Evolutionary conservation across 2,797 vertebrate genomes (phyloP), one percentile per base, ranked within the genome.

Genomic region (Carduelis carduelis): DNA sequence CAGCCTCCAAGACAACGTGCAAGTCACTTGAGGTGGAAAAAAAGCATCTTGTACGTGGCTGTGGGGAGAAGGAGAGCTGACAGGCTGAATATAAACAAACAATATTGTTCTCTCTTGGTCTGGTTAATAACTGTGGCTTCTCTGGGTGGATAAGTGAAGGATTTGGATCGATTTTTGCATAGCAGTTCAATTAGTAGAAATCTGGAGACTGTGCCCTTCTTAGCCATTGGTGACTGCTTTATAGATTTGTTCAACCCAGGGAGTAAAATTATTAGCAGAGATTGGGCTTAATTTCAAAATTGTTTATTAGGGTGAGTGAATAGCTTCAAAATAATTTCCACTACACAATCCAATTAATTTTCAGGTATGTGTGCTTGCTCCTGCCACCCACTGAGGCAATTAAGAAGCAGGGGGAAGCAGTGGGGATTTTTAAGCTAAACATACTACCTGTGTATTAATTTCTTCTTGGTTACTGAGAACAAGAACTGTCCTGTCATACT

Each of bases 241-340:
- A 94, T 94, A 92, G 95, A 95, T 96, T 95, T 93, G 52, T 76
- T 93, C 96, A 91, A 91, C 87, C 91, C 93, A 91, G 91, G 95
- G 89, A 93, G 95, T 82, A 94, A 87, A 96, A 96, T 93, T 90
- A 88, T 95, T 93, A 94, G 85, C 32, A 79, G 80, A 96, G 91
- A 84, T 95, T 90, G 52, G 74, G 47, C 87, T 96, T 96, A 94
- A 96, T 96, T 93, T 94, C 83, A 90, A 95, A 95, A 95, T 91
- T 95, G 95, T 94, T 96, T 94, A 82, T 97, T 95, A 84, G 95
- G 96, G 91, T 97, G 96, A 97, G 77, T 95, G 93, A 93, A 83
- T 91, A 61, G 70, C 94, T 96, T 97, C 95, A 95, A 96, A 97
- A 95, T 96, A 72, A 92, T 94, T 95, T 90, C 66, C 85, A 66